phyloP scores from a whole-genome alignment of 2,797 vertebrate genomes.

The Vultur gryphus region DNA sequence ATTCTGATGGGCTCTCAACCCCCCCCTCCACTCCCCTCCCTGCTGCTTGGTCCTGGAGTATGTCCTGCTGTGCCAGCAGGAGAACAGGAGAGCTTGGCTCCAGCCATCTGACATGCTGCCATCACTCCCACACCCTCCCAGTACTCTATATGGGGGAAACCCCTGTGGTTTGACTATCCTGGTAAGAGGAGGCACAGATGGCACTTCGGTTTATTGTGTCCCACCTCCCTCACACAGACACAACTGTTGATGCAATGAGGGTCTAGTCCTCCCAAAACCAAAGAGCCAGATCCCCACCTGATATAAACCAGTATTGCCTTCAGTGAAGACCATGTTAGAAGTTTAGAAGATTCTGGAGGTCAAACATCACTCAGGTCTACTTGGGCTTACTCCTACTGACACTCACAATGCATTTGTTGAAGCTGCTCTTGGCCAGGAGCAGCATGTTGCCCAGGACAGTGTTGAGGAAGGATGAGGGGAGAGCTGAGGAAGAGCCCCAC shows the following conservation, averaged over 20 bases:
- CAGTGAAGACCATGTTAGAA: not conserved
- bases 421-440: constrained; percentile 54
- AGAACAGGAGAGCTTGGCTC: not conserved
- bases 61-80: not conserved
- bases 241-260: not conserved
- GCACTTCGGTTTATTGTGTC: not conserved
- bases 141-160: not conserved
- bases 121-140: not conserved
- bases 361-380: not conserved
- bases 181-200: not conserved
- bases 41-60: not conserved
- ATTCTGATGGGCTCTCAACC: fast-evolving
- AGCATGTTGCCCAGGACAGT: constrained; percentile 11
- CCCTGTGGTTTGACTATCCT: not conserved
- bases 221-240: not conserved
- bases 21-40: fast-evolving
- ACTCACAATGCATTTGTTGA: constrained; percentile 57
- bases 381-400: not conserved
- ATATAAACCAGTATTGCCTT: not conserved
- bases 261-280: not conserved
- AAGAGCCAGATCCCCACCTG: not conserved
- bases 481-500: not conserved
- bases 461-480: constrained; percentile 18
- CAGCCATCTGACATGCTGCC: not conserved
- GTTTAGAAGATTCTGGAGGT: not conserved